Evolutionary conservation across 2,113 vertebrate genomes (phyloP).

Genomic region (Chiloscyllium plagiosum): DNA sequence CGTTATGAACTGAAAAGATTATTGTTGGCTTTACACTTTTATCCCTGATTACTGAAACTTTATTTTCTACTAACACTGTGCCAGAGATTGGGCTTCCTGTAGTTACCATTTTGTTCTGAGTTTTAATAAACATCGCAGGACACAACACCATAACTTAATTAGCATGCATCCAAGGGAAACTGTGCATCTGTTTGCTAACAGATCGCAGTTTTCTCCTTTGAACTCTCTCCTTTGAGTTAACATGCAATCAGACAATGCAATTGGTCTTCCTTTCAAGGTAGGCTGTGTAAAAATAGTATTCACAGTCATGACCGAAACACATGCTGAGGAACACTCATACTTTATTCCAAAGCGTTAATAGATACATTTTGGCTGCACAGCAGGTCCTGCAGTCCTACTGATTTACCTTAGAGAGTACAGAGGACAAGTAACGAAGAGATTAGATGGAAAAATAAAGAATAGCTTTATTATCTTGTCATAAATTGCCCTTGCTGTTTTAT

Average conservation of each 20-base stretch:
- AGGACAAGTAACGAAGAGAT: neutral
- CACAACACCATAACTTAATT: neutral
- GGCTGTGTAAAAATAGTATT: neutral
- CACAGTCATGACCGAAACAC: neutral
- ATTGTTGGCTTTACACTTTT: neutral
- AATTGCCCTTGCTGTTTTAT: neutral
- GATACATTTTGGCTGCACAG: neutral
- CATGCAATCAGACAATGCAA: too few relatives aligned
- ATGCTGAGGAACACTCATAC: neutral
- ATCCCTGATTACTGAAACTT: neutral
- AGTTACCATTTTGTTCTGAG: neutral
- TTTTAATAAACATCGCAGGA: neutral
- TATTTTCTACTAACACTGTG: neutral
- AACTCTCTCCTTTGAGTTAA: neutral
- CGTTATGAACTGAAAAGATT: neutral
- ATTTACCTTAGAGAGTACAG: neutral
- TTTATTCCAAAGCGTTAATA: neutral
- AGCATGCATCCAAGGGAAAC: neutral
- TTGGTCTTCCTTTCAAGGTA: neutral
- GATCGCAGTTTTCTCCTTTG: neutral
- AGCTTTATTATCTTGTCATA: neutral
- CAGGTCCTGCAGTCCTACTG: neutral
- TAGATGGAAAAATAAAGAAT: neutral
- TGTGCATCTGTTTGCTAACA: neutral
- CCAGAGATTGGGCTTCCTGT: neutral